Evolutionary conservation across 2,113 vertebrate species (phyloP).

Genomic region (Protobothrops flavoviridis): DNA sequence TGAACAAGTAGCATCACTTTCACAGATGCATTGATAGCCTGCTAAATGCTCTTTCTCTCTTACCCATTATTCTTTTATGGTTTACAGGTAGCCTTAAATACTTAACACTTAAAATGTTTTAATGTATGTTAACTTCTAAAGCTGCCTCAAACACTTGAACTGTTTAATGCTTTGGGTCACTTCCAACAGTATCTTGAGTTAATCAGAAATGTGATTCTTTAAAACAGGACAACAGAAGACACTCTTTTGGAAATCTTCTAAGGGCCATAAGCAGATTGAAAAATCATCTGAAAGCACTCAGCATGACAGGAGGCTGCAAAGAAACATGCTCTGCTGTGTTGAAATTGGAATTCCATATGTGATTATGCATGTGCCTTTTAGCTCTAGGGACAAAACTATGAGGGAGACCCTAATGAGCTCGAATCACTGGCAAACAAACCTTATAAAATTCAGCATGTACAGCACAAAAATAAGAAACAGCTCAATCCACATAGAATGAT

Average conservation of each 20-base stretch:
- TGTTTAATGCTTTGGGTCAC: conserved; percentile 51
- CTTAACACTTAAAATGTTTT: conserved; percentile 16
- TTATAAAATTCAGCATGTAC: neutral
- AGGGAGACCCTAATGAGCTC: conserved; percentile 16
- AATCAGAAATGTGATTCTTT: conserved; percentile 35
- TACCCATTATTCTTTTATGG: neutral
- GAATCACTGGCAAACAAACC: neutral
- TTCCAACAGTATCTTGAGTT: conserved; percentile 32
- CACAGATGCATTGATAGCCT: accelerated
- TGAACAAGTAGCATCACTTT: neutral
- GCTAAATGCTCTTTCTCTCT: conserved; percentile 11
- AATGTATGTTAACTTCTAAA: conserved; percentile 34
- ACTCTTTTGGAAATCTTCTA: neutral
- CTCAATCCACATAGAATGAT: neutral
- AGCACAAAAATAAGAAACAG: neutral
- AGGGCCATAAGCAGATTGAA: neutral
- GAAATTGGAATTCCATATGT: conserved; percentile 11
- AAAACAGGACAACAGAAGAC: conserved; percentile 30
- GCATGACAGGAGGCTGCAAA: neutral
- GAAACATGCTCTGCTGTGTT: neutral
- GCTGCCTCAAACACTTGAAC: conserved; percentile 46
- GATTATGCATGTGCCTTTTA: neutral
- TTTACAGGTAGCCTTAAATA: conserved; percentile 28
- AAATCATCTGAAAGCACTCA: neutral
- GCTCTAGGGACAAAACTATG: neutral